Base-by-base conservation (phyloP, 2,113 vertebrate genomes). In the Salvelinus namaycush region DNA sequence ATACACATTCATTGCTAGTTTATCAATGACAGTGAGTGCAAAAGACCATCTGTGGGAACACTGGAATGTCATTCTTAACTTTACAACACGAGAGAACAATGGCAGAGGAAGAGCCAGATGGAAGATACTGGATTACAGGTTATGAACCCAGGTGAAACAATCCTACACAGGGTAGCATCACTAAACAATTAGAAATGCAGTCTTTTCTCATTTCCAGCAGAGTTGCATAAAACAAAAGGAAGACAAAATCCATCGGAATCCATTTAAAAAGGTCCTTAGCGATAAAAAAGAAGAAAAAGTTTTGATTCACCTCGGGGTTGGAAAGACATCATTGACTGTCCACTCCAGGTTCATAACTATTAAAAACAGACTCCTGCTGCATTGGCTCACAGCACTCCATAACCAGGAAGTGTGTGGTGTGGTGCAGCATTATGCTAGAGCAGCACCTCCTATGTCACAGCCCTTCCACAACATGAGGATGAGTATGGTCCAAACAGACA, bases 201-300 rank as follows among this genome's bases (percentile, higher is more conserved):
- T 90, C 80, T 86, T 88, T 91, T 87, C 86, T 92, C 86, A 86
- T 89, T 89, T 89, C 81, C 87, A 85, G 87, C 82, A 83, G 77
- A 87, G 84, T 83, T 89, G 91, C 91, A 93, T 89, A 88, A 93
- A 93, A 92, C 93, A 93, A 85, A 86, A 86, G 77, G 70, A 16
- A 80, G 87, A 92, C 90, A 88, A 68, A 83, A 92, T 92, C 90
- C 86, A 90, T 92, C 76, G 84, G 79, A 86, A 91, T 91, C 86
- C 72, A 82, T 90, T 92, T 93, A 90, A 90, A 44, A 86, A 84
- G 44, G 85, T 84, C 87, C 89, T 81, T 77, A 89, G 73, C 26
- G 73, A 89, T 54, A 72, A 79, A 85, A 80, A 78, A 67, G 14
- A 75, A 65, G 72, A 83, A 66, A 66, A 77, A 75, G 80, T 79